Percentiles rank a stretch among this genome's conserved stretches.
These are phyloP conservation scores for Tubiluchus corallicola DNA, from an alignment of 2,888 invertebrate species.

Conservation along the genomic window DNA sequence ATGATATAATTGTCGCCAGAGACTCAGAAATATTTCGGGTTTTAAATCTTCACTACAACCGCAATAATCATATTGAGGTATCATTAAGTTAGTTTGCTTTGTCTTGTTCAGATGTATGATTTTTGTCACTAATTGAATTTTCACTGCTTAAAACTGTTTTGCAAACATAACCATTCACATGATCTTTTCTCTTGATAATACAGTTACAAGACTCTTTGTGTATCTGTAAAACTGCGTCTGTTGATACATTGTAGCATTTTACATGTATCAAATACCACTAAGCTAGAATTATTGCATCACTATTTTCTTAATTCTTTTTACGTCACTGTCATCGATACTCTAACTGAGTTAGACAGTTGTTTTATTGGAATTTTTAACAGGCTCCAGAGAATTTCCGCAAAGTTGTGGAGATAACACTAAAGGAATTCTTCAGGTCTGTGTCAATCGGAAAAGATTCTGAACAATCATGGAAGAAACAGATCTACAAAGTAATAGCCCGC, in stretches of 20 bases:
- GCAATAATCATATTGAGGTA: conserved; percentile 89
- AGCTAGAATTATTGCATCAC: no score
- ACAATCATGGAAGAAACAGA: conserved; percentile 99
- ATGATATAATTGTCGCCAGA: conserved; percentile 77
- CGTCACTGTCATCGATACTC: no score
- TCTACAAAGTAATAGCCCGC: conserved; percentile 98
- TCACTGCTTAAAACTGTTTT: no score
- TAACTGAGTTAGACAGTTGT: no score
- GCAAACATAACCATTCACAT: no score
- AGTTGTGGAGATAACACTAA: conserved; percentile 89
- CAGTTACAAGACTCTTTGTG: no score
- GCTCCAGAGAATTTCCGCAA: conserved; percentile 91
- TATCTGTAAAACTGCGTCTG: no score
- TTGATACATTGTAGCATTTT: no score
- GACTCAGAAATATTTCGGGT: conserved; percentile 96
- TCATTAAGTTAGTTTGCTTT: not conserved
- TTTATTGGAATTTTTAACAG: no score
- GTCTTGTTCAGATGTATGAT: not conserved
- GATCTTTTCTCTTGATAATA: no score
- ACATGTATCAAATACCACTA: no score
- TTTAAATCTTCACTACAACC: conserved; percentile 94
- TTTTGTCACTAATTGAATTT: not conserved
- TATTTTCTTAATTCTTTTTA: no score
- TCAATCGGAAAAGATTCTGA: conserved; percentile 89
- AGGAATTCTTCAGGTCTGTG: conserved; percentile 97